Evolutionary conservation across 2,888 invertebrate genomes (phyloP), one percentile per base, ranked within the genome.

Genomic region (Pandemis corylana): DNA sequence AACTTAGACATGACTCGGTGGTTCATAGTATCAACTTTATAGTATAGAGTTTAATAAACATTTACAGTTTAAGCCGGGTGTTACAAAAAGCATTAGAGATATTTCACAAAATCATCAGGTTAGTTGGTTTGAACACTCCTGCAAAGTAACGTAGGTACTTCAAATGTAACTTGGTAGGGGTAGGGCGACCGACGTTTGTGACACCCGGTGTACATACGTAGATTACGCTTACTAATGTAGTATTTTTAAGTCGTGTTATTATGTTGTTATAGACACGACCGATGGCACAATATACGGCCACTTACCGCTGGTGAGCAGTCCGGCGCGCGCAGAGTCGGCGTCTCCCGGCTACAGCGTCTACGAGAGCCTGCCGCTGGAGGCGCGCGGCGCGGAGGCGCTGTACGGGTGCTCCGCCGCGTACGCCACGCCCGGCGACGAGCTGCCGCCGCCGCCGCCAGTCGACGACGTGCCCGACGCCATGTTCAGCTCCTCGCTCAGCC

Each of bases 401-500:
- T 94, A 95, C 77, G 87, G 90, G 15, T 95, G 95, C 80, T 88
- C 95, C 46, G 88, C 92, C 10, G 95, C 95, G 78, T 95, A 95
- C 66, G 46, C 46, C 5, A 5, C 12, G 46, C 12, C 4, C 46
- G 10, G n/a, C 51, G 51, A 51, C 13, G 49, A 4, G n/a, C 13
- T 13, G 51, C n/a, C 13, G 95, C 95, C 77, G 87, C 89, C 74
- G 88, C 51, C 91, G 71, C 78, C 86, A 41, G 82, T 83, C 9
- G 77, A 80, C 0, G 95, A 95, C 10, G 88, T 95, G 12, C 96
- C 96, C 49, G 89, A 89, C 70, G 90, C 86, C 44, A 96, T 97
- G 94, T 96, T 97, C 85, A 96, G 97, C 70, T 97, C 97, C 0
- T 97, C 96, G 13, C 91, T 97, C 12, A 97, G 97, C 41, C 88